Percentiles rank a stretch among this genome's conserved stretches.
Conservation (phyloP, 2,797 vertebrate genomes). For the Karalla daura region DNA sequence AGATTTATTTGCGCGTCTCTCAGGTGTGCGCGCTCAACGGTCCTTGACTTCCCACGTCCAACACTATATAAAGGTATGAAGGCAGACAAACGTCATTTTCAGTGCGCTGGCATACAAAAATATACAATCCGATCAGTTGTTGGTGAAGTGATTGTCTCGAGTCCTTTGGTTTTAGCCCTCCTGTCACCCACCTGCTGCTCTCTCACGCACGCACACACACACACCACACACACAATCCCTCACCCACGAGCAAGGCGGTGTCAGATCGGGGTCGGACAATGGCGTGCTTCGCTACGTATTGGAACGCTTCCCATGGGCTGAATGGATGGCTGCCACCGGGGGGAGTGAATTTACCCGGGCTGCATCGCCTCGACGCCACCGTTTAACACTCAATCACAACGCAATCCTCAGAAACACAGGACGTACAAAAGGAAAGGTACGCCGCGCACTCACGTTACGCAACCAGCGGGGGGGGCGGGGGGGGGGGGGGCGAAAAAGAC, state of each 20-base stretch:
- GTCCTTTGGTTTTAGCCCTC: conserved; percentile 36
- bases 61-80: conserved; percentile 68
- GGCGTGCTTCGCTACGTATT: conserved; percentile 14
- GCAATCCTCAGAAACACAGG: conserved; percentile 62
- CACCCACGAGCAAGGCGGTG: conserved; percentile 6
- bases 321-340: conserved; percentile 4
- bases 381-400: conserved; percentile 57
- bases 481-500: no score
- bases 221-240: conserved; percentile 20
- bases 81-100: no score
- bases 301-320: not conserved
- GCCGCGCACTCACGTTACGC: conserved; percentile 41
- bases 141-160: conserved; percentile 42
- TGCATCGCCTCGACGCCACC: conserved; percentile 17
- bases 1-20: conserved; percentile 72
- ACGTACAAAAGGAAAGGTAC: conserved; percentile 47
- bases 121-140: conserved; percentile 71
- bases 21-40: conserved; percentile 57
- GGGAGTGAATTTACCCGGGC: no score
- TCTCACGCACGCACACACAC: not conserved
- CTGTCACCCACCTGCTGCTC: no score
- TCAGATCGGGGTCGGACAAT: conserved; percentile 21
- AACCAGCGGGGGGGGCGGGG: conserved; percentile 49
- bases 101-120: conserved; percentile 74
- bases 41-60: conserved; percentile 45